Conservation (phyloP, 1,140 invertebrate species). For the Diachasmimorpha longicaudata region DNA sequence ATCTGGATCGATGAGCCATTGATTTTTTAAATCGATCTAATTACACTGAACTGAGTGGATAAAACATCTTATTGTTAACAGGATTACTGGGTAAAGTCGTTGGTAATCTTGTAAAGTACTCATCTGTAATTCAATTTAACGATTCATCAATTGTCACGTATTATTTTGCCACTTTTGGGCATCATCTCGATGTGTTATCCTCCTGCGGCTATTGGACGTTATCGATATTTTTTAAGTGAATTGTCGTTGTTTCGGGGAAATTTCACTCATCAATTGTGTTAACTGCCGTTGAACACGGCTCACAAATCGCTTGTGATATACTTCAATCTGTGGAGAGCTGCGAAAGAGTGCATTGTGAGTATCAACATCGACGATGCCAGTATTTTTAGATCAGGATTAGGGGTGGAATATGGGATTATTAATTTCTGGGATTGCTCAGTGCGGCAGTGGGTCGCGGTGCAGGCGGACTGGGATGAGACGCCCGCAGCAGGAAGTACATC, state of each 20-base stretch:
- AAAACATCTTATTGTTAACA: background rate
- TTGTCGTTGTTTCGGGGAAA: background rate
- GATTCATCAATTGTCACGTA: background rate
- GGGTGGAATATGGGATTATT: conserved; percentile 8
- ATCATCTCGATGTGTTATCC: too few species aligned
- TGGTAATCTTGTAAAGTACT: too few species aligned
- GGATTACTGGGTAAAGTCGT: background rate
- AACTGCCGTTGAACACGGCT: conserved; percentile 35
- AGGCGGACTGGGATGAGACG: conserved; percentile 62
- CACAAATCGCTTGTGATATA: conserved; percentile 51
- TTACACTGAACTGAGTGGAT: background rate
- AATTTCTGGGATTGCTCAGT: conserved; percentile 41
- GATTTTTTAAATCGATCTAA: background rate
- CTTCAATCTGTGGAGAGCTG: conserved; percentile 66
- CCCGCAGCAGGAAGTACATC: conserved; percentile 56
- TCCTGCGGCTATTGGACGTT: too few species aligned
- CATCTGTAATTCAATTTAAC: too few species aligned
- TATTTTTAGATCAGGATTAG: background rate
- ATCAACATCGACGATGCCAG: background rate
- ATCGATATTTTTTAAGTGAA: too few species aligned
- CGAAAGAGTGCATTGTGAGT: conserved; percentile 66
- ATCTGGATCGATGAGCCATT: background rate
- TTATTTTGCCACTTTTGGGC: too few species aligned
- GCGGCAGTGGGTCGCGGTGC: conserved; percentile 62
- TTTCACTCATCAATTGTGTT: background rate